phyloP scores from a whole-genome alignment of 2,797 vertebrate genomes.

The Acipenser ruthenus region DNA sequence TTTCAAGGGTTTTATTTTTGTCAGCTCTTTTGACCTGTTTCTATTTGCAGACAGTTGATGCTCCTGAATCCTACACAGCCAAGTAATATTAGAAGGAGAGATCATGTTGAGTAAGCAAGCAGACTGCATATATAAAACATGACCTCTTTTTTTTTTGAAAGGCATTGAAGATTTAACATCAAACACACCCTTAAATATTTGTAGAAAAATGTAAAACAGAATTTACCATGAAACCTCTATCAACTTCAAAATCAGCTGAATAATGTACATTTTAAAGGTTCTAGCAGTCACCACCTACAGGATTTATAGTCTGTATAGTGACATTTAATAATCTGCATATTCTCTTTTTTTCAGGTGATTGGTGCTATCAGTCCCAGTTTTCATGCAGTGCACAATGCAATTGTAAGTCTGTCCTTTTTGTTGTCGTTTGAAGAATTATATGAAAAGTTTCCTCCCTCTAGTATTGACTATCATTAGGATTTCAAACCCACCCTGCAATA shows the following conservation, averaged over 20 bases:
- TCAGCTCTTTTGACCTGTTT: no score
- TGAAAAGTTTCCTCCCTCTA: background rate
- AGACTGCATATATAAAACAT: no score
- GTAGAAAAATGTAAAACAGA: background rate
- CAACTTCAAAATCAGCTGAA: background rate
- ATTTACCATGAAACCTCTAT: background rate
- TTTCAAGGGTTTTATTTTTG: no score
- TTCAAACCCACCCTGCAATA: background rate
- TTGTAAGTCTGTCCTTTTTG: conserved; percentile 36
- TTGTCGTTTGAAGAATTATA: background rate
- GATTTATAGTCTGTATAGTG: background rate
- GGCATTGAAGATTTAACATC: no score
- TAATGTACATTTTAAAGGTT: background rate
- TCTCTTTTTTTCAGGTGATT: conserved; percentile 38
- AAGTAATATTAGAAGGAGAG: no score
- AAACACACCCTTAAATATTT: background rate
- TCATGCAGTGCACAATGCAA: conserved; percentile 46
- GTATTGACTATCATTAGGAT: background rate
- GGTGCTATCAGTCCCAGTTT: conserved; percentile 63
- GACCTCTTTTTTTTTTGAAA: no score
- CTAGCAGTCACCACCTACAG: background rate
- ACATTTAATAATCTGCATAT: background rate
- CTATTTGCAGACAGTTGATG: no score
- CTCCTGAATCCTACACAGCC: no score
- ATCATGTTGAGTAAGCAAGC: no score